Base-by-base conservation (phyloP, 2,113 vertebrate species). In the Paraplagusia blochii region DNA sequence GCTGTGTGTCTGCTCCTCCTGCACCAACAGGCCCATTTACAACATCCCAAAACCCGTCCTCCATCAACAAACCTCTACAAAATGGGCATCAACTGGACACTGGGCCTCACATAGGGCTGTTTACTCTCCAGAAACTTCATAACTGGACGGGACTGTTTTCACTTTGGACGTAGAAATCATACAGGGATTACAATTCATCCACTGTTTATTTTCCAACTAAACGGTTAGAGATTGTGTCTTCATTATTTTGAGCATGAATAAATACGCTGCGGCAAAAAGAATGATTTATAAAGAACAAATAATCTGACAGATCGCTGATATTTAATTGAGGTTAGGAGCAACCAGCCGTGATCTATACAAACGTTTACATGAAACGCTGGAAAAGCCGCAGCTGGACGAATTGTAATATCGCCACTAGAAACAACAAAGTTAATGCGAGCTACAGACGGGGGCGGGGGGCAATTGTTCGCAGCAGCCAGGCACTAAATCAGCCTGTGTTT, bases 401-500 rank as follows among this genome's bases (percentile, higher is more conserved):
- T 15, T 52, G 58, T 71, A 43, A 61, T 76, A 50, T 63, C 12
- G 42, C 33, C 54, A 43, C 7, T 57, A 15, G 47, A 56, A 43
- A 71, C 35, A 74, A 70, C 50, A 40, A 44, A 34, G 47, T 38
- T 54, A 50, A 61, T 74, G 54, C 38, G 52, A 63, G 58, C 52
- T 64, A 17, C 38, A 58, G 54, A 56, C 59, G 39, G 58, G 74
- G 53, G 53, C 57, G 57, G 39, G 58, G 74, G 53, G 53, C 57
- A 58, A 48, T 77, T 72, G 64, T 79, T 82, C 69, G 54, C 44
- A 7, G 40, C 51, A 64, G 80, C 7, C n/a, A 50, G 73, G 75
- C 74, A 66, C 66, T 88, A 85, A 85, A 87, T 89, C 86, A 82
- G 43, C 67, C 72, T 3, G 53, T 2, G 61, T 65, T 72, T 56